Percentiles rank a stretch among this genome's conserved stretches.
phyloP scores from a whole-genome alignment of 2,797 vertebrate genomes.

The Potorous gilbertii region DNA sequence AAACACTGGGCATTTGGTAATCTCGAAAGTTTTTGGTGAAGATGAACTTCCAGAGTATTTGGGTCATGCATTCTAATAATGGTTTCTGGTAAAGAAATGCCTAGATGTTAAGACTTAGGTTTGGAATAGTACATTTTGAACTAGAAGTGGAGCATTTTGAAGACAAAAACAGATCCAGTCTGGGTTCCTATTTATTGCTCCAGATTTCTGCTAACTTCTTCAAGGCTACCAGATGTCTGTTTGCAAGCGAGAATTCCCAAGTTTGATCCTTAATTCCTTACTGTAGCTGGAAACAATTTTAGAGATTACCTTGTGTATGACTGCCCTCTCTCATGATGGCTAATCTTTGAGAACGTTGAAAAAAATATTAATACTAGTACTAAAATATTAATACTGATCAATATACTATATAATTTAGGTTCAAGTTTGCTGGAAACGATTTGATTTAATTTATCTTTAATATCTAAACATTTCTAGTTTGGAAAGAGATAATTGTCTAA shows the following conservation, averaged over 20 bases:
- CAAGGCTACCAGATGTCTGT: not conserved
- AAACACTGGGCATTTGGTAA: not conserved
- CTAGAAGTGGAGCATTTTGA: conserved; percentile 18
- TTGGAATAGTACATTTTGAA: conserved; percentile 24
- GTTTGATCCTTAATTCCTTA: conserved; percentile 2
- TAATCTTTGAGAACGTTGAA: not conserved
- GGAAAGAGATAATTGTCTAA: not conserved
- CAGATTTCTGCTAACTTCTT: conserved; percentile 30
- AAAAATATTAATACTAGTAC: not conserved
- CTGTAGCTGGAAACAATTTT: not conserved
- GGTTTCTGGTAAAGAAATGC: not conserved
- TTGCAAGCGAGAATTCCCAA: not conserved
- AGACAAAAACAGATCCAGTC: not conserved
- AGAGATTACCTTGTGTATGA: not conserved
- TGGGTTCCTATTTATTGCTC: not conserved
- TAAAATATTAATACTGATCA: not conserved
- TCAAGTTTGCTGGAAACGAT: not conserved
- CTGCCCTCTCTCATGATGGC: not conserved
- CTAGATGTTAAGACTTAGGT: conserved; percentile 13
- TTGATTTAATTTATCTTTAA: not conserved
- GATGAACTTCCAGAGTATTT: not conserved
- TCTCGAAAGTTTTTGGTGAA: not conserved
- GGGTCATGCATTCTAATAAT: conserved; percentile 22
- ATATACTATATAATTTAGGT: not conserved
- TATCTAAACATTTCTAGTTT: not conserved